Evolutionary conservation across 1,140 invertebrate species (phyloP).

Genomic region (Drosophila bocqueti): DNA sequence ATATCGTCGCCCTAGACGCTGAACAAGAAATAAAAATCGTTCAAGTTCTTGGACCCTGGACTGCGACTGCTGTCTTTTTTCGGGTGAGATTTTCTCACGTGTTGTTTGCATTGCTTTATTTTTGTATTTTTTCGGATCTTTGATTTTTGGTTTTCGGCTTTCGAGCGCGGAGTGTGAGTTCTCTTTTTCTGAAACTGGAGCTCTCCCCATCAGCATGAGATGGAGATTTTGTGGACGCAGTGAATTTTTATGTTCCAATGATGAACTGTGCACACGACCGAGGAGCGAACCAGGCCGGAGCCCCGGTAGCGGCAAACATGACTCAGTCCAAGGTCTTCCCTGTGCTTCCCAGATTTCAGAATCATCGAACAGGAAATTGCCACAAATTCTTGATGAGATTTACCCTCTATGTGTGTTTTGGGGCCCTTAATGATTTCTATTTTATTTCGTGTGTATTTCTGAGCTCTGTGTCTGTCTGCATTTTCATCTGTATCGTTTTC

Average conservation of each 20-base stretch:
- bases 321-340: constrained; percentile 64
- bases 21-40: constrained; percentile 83
- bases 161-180: constrained; percentile 35
- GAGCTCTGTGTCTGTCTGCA: constrained; percentile 14
- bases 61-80: constrained; percentile 43
- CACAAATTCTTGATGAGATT: constrained; percentile 79
- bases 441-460: constrained; percentile 62
- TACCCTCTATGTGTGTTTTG: constrained; percentile 72
- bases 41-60: constrained; percentile 74
- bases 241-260: constrained; percentile 83
- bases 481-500: constrained; percentile 47
- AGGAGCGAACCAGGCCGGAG: constrained; percentile 31
- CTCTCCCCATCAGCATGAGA: constrained; percentile 79
- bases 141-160: constrained; percentile 53
- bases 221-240: constrained; percentile 75
- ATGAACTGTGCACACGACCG: constrained; percentile 80
- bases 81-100: constrained; percentile 81
- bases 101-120: constrained; percentile 83
- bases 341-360: constrained; percentile 66
- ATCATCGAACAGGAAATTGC: constrained; percentile 82
- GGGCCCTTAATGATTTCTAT: constrained; percentile 77
- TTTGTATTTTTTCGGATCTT: constrained; percentile 62
- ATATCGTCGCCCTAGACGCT: constrained; percentile 71
- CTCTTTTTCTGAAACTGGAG: constrained; percentile 69
- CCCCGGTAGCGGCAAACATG: constrained; percentile 65